Evolutionary conservation across 2,797 vertebrate species (phyloP).

Genomic region (Diplodus puntazzo): DNA sequence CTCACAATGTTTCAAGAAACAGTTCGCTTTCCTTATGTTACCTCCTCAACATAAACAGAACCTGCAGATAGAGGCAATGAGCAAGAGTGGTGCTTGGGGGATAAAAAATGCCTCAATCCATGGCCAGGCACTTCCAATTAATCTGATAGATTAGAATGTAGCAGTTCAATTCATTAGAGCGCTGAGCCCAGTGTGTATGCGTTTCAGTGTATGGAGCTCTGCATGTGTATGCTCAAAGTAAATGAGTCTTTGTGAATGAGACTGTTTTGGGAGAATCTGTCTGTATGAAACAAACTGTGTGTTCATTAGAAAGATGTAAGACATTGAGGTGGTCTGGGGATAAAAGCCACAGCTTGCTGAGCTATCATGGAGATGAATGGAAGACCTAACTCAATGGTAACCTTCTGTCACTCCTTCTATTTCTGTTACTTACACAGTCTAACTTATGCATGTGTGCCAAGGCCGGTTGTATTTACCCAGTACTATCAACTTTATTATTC

Average conservation of each 20-base stretch:
- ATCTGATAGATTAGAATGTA: constrained; percentile 84
- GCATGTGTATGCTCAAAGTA: constrained; percentile 44
- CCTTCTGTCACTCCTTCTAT: neutral
- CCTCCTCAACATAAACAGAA: constrained; percentile 60
- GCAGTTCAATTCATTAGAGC: constrained; percentile 77
- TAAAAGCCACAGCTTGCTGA: constrained; percentile 41
- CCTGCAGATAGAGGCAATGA: constrained; percentile 52
- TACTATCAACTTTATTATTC: neutral
- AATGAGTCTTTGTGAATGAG: constrained; percentile 48
- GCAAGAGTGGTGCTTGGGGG: constrained; percentile 47
- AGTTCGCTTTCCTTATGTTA: constrained; percentile 36
- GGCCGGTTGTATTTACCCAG: neutral
- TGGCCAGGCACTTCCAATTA: constrained; percentile 79
- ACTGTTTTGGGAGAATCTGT: constrained; percentile 45
- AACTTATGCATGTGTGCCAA: neutral
- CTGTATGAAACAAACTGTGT: constrained; percentile 19
- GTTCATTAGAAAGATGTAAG: constrained; percentile 39
- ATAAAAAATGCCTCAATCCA: constrained; percentile 80
- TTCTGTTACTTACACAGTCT: neutral
- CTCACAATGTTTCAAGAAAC: constrained; percentile 16
- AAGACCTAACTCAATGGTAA: constrained; percentile 11
- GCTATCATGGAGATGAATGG: constrained; percentile 35
- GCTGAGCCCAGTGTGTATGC: constrained; percentile 29
- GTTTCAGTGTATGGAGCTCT: constrained; percentile 38
- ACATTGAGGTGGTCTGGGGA: constrained; percentile 35